phyloP scores from a whole-genome alignment of 2,113 vertebrate genomes.

The Pelecanus crispus region DNA sequence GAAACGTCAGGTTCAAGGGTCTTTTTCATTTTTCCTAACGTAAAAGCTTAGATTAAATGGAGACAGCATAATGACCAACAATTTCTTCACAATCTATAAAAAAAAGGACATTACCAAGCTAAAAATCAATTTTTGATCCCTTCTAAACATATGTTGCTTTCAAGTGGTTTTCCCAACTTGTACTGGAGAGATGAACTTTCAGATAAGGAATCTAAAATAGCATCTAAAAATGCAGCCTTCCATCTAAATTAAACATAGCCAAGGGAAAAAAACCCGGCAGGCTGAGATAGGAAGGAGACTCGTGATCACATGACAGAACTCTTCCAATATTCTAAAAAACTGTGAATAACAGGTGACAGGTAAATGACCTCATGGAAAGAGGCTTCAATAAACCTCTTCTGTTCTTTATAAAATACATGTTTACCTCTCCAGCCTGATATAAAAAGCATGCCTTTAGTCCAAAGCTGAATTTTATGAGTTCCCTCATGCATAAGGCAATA shows the following conservation, averaged over 20 bases:
- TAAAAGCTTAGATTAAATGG: background rate
- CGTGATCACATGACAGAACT: background rate
- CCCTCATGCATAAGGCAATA: slow-evolving; percentile 49
- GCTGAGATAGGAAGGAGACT: background rate
- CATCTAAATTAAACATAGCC: background rate
- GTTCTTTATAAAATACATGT: slow-evolving; percentile 43
- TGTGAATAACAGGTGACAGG: slow-evolving; percentile 27
- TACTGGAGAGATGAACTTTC: background rate
- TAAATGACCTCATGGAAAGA: slow-evolving; percentile 30
- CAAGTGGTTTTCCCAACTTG: background rate
- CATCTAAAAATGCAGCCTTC: background rate
- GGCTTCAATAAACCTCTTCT: slow-evolving; percentile 25
- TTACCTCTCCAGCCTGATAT: slow-evolving; percentile 16
- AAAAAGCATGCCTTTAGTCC: slow-evolving; percentile 32
- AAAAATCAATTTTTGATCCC: background rate
- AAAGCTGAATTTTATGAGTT: slow-evolving; percentile 14
- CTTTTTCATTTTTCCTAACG: background rate
- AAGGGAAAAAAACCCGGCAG: background rate
- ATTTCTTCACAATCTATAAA: background rate
- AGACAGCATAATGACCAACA: background rate
- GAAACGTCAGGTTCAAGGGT: background rate
- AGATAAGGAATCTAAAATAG: background rate
- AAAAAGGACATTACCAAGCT: background rate
- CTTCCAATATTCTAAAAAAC: background rate
- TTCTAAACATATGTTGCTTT: background rate